Base-by-base conservation (phyloP, 2,113 vertebrate species). In the Eulacestoma nigropectus region DNA sequence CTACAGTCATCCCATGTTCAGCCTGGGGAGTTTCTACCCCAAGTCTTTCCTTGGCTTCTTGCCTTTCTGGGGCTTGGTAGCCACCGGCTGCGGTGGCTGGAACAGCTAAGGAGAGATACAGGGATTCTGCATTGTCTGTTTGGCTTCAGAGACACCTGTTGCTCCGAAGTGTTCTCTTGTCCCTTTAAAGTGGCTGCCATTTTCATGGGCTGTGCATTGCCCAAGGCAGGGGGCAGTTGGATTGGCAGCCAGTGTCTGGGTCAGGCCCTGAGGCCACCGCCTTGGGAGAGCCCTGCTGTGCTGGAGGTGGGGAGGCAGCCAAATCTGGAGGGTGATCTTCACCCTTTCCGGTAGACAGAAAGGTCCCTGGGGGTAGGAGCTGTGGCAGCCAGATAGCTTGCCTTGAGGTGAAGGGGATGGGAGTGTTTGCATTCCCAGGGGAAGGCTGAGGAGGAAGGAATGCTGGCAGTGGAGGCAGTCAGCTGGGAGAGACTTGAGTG, bases 221-320 rank as follows among this genome's bases (percentile, higher is more conserved):
- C 32, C 0, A 1, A 8, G 39, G n/a, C 0, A 2, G 20, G 15
- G 14, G 18, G 13, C 21, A 39, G 13, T 5, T 50, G 32, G 20
- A 62, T 52, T 0, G 0, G n/a, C n/a, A 46, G 10, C 11, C 29
- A 41, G 21, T 56, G 8, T 55, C 7, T 90, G 53, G 7, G 26
- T 32, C n/a, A 69, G 18, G 18, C 13, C 32, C n/a, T 37, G 39
- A 62, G 35, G 14, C 30, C 13, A 8, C 19, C 0, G 1, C 17
- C 9, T 9, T 55, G 33, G 11, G n/a, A 74, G 3, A 67, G 8
- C 47, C 8, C 4, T 63, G 42, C 33, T 63, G 23, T 47, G 35
- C 49, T 76, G 62, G 10, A 79, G 5, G 2, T 41, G 42, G 22
- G 17, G 26, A 65, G 26, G 30, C 50, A 92, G 13, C 35, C 42